Conservation (phyloP, 2,113 vertebrate species). For the Tachycineta bicolor region DNA sequence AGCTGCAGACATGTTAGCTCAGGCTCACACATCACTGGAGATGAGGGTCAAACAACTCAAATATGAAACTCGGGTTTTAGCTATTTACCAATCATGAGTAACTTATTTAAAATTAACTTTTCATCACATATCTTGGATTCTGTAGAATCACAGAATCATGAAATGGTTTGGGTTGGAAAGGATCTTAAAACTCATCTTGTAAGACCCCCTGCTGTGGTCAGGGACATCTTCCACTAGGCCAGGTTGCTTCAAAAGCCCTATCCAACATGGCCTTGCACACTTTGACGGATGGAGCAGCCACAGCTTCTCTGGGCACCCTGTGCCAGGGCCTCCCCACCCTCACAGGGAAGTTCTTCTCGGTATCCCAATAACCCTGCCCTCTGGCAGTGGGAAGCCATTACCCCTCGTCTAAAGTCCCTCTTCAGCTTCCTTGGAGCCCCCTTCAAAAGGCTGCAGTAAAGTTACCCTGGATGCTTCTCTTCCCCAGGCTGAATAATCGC, state of each 20-base stretch:
- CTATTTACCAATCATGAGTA: background rate
- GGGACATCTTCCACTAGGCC: background rate
- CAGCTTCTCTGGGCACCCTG: background rate
- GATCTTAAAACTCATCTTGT: background rate
- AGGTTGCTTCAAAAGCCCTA: background rate
- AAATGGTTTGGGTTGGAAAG: background rate
- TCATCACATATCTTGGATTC: fast-evolving
- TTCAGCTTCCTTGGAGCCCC: background rate
- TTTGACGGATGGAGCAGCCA: background rate
- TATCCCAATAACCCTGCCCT: background rate
- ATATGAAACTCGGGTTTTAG: background rate
- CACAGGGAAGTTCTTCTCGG: background rate
- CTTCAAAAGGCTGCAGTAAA: background rate
- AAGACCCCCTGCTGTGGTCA: background rate
- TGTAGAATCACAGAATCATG: background rate
- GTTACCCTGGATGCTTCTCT: background rate
- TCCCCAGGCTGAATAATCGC: background rate
- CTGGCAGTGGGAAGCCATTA: background rate
- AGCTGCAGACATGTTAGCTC: background rate
- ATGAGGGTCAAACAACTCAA: background rate
- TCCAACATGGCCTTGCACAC: background rate
- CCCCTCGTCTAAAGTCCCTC: background rate
- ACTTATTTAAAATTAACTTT: background rate
- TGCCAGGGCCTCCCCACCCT: background rate
- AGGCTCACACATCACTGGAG: background rate